These are phyloP conservation scores for Danio kyathit DNA, from an alignment of 2,797 vertebrate genomes.

Conservation along the genomic window DNA sequence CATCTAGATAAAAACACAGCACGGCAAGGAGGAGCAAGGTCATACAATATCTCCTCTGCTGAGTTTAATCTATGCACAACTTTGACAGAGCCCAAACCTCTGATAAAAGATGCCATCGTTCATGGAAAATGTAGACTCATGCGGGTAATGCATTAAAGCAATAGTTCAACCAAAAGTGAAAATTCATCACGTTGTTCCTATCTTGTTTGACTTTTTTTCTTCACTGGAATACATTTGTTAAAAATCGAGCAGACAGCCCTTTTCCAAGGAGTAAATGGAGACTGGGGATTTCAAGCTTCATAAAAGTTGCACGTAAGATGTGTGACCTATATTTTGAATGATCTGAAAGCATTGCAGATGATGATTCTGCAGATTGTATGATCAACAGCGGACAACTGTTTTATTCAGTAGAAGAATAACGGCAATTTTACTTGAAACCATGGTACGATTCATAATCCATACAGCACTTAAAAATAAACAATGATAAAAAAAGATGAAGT, in stretches of 20 bases:
- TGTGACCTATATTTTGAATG: background rate
- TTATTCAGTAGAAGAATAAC: too few species aligned
- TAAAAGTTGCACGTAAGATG: background rate
- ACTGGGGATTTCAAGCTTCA: background rate
- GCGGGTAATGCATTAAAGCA: background rate
- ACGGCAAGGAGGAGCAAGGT: conserved; percentile 42
- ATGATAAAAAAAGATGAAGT: too few species aligned
- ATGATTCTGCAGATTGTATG: too few species aligned
- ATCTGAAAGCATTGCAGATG: background rate
- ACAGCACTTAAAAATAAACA: too few species aligned
- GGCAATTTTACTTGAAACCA: too few species aligned
- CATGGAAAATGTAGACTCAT: background rate
- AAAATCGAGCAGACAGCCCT: background rate
- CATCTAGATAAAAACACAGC: conserved; percentile 35
- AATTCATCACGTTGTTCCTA: background rate
- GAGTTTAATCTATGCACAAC: background rate
- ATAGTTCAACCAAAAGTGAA: background rate
- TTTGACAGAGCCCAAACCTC: conserved; percentile 12
- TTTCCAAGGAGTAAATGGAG: background rate
- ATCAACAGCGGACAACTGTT: too few species aligned
- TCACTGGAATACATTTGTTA: background rate
- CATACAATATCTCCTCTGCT: conserved; percentile 28
- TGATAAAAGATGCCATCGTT: conserved; percentile 14
- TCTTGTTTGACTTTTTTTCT: background rate
- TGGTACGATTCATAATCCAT: too few species aligned